A percentile compares a stretch with the other conserved stretches of the same genome.
These are phyloP conservation scores for Tauraco hartlaubi DNA, from an alignment of 2,797 vertebrate species.

Conservation along the genomic window DNA sequence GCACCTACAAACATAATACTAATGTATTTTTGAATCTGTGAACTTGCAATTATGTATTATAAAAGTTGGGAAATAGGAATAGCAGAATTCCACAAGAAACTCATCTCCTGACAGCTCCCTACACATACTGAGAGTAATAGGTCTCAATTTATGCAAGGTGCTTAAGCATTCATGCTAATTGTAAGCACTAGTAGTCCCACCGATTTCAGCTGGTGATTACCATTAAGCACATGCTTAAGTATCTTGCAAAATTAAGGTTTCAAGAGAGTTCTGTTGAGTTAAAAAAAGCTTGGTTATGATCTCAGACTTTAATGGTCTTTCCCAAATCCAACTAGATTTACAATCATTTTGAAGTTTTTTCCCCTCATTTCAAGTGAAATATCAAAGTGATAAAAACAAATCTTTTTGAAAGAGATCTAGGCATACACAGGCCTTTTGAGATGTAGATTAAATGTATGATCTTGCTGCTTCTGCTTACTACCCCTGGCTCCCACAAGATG, in stretches of 20 bases:
- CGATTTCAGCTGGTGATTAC: constrained; percentile 27
- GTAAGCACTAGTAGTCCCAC: neutral
- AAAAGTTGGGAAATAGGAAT: neutral
- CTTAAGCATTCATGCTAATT: neutral
- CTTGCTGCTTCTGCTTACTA: neutral
- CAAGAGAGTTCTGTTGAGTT: neutral
- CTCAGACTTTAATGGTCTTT: neutral
- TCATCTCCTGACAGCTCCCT: neutral
- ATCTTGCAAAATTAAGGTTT: neutral
- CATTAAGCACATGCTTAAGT: constrained; percentile 18
- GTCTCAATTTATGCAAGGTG: constrained; percentile 9
- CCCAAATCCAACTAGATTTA: neutral
- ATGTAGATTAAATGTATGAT: constrained; percentile 1
- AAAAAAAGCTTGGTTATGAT: constrained; percentile 13
- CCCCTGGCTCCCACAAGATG: neutral
- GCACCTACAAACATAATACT: neutral
- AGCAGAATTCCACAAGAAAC: neutral
- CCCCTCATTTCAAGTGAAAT: neutral
- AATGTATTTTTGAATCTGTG: neutral
- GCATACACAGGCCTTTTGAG: constrained; percentile 10
- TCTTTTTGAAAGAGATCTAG: constrained; percentile 16
- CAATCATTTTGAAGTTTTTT: neutral
- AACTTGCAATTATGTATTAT: neutral
- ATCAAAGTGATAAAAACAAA: neutral
- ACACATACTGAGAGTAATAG: neutral